Percentiles rank a stretch among this genome's conserved stretches.
These are phyloP conservation scores for Nomia melanderi DNA, from an alignment of 1,140 invertebrate genomes.

Conservation along the genomic window DNA sequence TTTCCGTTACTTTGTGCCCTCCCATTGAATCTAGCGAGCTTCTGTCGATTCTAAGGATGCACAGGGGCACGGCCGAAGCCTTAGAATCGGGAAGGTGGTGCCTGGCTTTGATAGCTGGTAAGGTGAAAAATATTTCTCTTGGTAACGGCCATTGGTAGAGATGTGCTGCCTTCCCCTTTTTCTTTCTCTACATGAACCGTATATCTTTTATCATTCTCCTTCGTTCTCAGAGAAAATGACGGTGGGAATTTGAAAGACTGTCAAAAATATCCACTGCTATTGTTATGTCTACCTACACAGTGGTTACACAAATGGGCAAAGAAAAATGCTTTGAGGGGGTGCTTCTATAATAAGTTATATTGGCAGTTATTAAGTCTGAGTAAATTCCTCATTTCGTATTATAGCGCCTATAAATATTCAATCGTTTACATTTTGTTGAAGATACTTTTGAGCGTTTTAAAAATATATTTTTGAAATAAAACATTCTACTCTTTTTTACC, in stretches of 20 bases:
- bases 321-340: not conserved
- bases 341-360: too few relatives aligned
- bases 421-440: too few relatives aligned
- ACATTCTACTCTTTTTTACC: too few relatives aligned
- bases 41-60: constrained; percentile 35
- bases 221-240: too few relatives aligned
- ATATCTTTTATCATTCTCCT: constrained; percentile 8
- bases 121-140: constrained; percentile 38
- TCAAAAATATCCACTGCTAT: not conserved
- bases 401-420: too few relatives aligned
- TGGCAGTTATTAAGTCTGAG: too few relatives aligned
- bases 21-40: constrained; percentile 7
- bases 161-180: not conserved
- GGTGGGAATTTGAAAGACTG: not conserved
- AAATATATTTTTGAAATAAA: too few relatives aligned
- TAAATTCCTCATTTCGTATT: too few relatives aligned
- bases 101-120: constrained; percentile 33
- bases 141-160: constrained; percentile 6
- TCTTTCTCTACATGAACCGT: not conserved
- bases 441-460: too few relatives aligned
- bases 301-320: not conserved
- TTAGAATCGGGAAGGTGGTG: constrained; percentile 22
- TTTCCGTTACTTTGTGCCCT: constrained; percentile 35
- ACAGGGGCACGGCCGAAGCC: constrained; percentile 9
- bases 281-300: too few relatives aligned